Conservation (phyloP, 92 coral and sea anemone genomes). For the Parazoanthus darwini region DNA sequence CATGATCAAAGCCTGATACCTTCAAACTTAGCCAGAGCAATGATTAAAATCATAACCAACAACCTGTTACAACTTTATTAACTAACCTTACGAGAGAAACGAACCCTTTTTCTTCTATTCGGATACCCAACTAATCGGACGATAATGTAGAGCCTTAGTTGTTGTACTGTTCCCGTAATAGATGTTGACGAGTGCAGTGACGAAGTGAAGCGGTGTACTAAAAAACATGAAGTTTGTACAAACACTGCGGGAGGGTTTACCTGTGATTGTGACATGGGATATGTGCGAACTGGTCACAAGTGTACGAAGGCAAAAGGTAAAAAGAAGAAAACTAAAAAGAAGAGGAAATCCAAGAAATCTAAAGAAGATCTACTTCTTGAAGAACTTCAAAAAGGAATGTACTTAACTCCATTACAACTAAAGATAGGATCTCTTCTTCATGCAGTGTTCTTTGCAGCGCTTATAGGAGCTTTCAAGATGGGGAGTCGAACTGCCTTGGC, state of each 20-base stretch:
- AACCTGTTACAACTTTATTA: no score
- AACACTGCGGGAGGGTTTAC: constrained; percentile 81
- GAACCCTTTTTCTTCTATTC: no score
- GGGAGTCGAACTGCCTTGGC: constrained; percentile 63
- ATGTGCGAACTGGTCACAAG: constrained; percentile 71
- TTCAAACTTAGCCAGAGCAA: no score
- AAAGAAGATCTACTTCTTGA: constrained; percentile 72
- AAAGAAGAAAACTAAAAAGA: constrained; percentile 76
- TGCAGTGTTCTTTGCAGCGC: constrained; percentile 81
- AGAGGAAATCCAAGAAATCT: constrained; percentile 54
- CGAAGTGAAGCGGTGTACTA: constrained; percentile 58
- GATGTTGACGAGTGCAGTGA: constrained; percentile 89
- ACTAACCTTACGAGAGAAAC: no score
- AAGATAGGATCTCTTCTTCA: constrained; percentile 85
- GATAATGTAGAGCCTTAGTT: background rate
- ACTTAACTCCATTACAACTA: constrained; percentile 65
- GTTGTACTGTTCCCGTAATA: background rate
- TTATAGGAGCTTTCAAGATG: constrained; percentile 70
- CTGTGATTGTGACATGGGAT: constrained; percentile 84
- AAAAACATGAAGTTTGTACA: constrained; percentile 71
- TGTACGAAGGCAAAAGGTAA: constrained; percentile 75
- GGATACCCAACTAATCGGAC: no score
- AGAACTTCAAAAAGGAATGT: constrained; percentile 71
- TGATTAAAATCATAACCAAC: no score
- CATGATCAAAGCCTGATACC: no score